phyloP scores from a whole-genome alignment of 2,113 vertebrate genomes.

The Cettia cetti region DNA sequence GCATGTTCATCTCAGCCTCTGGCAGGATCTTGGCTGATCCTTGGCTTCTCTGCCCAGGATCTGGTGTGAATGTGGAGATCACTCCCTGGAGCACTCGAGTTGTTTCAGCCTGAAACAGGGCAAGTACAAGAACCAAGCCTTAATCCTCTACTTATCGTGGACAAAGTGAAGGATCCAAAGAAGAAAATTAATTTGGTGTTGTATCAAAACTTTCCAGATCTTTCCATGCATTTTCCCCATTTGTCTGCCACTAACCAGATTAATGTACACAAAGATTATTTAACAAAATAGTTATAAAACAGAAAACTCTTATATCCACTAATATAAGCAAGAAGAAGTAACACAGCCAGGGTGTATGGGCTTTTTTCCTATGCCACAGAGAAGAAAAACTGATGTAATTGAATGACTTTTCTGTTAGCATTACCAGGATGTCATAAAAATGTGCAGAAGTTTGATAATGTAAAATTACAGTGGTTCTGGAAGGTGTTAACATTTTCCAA shows the following conservation, averaged over 20 bases:
- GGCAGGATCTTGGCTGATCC: background rate
- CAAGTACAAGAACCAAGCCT: background rate
- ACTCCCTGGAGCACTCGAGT: fast-evolving
- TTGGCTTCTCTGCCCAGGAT: background rate
- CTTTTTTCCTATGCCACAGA: background rate
- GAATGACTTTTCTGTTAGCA: background rate
- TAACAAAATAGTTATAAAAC: background rate
- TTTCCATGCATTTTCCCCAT: background rate
- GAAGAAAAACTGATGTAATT: background rate
- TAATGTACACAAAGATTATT: background rate
- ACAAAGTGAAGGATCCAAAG: background rate
- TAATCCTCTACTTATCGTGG: background rate
- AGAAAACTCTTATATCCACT: background rate
- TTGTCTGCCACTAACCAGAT: background rate
- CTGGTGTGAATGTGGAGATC: no score
- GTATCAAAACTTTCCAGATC: background rate
- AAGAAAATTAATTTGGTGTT: background rate
- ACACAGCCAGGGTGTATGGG: background rate
- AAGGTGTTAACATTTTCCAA: background rate
- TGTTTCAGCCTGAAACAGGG: background rate
- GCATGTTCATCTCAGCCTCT: background rate
- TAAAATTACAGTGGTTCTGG: background rate
- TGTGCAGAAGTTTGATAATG: background rate
- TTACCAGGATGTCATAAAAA: background rate
- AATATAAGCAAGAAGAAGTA: background rate